These are phyloP conservation scores for Dromaius novaehollandiae DNA, from an alignment of 2,113 vertebrate species.

Conservation along the genomic window DNA sequence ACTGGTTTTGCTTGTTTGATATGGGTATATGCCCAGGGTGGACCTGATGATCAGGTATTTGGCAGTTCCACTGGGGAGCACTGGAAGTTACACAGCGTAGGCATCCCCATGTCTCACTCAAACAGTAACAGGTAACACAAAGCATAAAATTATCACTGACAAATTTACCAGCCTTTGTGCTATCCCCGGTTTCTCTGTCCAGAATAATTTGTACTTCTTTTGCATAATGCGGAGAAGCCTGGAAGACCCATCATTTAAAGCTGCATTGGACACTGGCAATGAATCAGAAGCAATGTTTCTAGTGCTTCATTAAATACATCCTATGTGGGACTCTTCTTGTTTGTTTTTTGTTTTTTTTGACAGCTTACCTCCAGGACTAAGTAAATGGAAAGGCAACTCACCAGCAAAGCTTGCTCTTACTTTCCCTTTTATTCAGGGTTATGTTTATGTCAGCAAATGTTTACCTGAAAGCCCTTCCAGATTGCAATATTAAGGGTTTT, in stretches of 20 bases:
- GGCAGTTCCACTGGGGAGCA: background rate
- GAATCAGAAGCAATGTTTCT: background rate
- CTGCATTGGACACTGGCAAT: background rate
- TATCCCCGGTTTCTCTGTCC: too few species aligned
- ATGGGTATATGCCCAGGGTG: background rate
- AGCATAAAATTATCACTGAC: background rate
- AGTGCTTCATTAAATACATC: background rate
- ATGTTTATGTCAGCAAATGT: background rate
- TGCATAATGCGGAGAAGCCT: background rate
- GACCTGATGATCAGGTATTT: background rate
- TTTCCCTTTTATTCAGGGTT: background rate
- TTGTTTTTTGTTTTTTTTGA: too few species aligned
- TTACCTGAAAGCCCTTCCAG: background rate
- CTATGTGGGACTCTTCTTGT: background rate
- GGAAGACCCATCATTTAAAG: background rate
- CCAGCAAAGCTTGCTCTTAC: background rate
- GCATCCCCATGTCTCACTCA: background rate
- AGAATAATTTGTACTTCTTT: background rate
- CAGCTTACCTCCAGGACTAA: background rate
- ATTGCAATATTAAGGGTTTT: background rate
- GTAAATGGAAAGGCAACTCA: background rate
- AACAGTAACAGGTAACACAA: background rate
- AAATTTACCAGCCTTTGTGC: too few species aligned
- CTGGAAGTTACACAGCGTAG: background rate
- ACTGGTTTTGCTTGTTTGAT: background rate